Evolutionary conservation across 2,888 invertebrate species (phyloP), one percentile per base, ranked within the genome.

Genomic region (Oligia strigilis): DNA sequence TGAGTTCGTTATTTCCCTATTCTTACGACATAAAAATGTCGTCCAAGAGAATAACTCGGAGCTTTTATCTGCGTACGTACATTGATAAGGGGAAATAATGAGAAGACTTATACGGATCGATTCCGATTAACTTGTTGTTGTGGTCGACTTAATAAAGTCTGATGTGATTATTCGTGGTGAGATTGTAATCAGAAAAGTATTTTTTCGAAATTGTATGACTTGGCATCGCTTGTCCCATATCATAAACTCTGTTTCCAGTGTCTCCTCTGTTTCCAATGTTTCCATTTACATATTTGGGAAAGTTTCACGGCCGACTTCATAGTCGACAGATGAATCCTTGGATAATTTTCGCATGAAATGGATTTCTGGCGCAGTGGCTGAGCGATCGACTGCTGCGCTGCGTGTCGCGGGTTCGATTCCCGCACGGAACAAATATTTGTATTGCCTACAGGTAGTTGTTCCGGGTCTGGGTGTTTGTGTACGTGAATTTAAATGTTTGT

Each of bases 1-100:
- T 95, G 95, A 95, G 93, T 96, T 95, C 95, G 95, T 96, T 96
- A 96, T 96, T 96, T 96, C 93, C 95, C 95, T 96, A 96, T 96
- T 96, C 94, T 93, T 94, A 94, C 93, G 93, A 96, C 95, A 96
- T 96, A 96, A 96, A 96, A 96, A 96, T 94, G 95, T 95, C 96
- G 94, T 96, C 95, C 92, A 92, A 92, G 92, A 93, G 94, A 95
- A 95, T 95, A 95, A 94, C 93, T 94, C 89, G 92, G 89, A 88
- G 92, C 93, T 93, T 95, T 95, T 95, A 95, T 96, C 94, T 96
- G 84, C 90, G 89, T 93, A 93, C 94, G 93, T 94, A 94, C 93
- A 89, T 93, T 95, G 96, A 96, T 96, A 96, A 96, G 94, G 93
- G 91, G 93, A 94, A 96, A 94, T 96, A 96, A 96, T 96, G 96